These are phyloP conservation scores for Drosophila robusta DNA, from an alignment of 2,888 invertebrate species.

Conservation along the genomic window DNA sequence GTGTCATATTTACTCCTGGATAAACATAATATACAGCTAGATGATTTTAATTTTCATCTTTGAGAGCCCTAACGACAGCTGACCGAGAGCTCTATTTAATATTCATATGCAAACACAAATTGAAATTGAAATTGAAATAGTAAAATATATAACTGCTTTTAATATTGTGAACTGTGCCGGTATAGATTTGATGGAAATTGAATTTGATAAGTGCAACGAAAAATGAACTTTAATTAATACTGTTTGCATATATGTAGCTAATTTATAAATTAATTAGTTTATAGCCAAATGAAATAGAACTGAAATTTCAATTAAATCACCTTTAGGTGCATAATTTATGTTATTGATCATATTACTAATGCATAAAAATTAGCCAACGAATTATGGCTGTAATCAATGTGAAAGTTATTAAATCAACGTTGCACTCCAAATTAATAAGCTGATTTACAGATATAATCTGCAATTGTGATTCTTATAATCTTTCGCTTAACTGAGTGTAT, in stretches of 20 bases:
- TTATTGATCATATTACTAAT: neutral
- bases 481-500: too few species aligned
- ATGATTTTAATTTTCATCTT: conserved; percentile 8
- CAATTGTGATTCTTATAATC: too few species aligned
- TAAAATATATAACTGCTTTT: neutral
- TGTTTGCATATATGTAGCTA: neutral
- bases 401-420: neutral
- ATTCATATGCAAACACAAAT: conserved; percentile 8
- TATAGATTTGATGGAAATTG: neutral
- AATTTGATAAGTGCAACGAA: conserved; percentile 3
- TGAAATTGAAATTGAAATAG: conserved; percentile 13
- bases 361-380: neutral
- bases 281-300: neutral
- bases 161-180: neutral
- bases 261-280: conserved; percentile 5
- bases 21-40: conserved; percentile 4
- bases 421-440: too few species aligned
- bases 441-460: too few species aligned
- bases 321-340: neutral
- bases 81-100: conserved; percentile 8
- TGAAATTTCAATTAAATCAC: neutral
- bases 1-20: conserved; percentile 13
- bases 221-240: neutral
- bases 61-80: conserved; percentile 4
- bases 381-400: neutral